Conservation (phyloP, 2,797 vertebrate species). For the Falco columbarius region DNA sequence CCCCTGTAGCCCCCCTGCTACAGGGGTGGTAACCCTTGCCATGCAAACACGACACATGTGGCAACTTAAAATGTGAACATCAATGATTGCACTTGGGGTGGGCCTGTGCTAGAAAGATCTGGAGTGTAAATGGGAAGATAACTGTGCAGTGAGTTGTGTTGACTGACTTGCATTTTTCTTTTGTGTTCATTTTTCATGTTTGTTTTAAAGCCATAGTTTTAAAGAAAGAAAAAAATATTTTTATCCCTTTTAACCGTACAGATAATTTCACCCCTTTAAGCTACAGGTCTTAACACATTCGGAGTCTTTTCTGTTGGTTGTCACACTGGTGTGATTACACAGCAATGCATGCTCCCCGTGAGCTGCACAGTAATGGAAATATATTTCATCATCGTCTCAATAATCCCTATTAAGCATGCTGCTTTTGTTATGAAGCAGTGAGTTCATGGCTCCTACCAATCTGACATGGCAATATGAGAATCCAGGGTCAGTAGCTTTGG, state of each 20-base stretch:
- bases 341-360: background rate
- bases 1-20: background rate
- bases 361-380: background rate
- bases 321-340: background rate
- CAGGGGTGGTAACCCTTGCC: background rate
- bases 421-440: background rate
- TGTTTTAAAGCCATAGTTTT: background rate
- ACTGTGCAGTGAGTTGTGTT: background rate
- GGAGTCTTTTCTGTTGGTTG: background rate
- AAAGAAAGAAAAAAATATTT: background rate
- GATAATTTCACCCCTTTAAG: background rate
- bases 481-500: background rate
- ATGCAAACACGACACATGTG: rapidly evolving
- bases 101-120: background rate
- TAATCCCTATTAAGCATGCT: background rate
- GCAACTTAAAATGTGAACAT: background rate
- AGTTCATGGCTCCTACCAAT: background rate
- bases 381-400: background rate
- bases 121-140: background rate
- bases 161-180: background rate
- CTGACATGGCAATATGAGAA: background rate
- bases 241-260: background rate
- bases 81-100: background rate
- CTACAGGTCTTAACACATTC: background rate
- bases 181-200: background rate